These are phyloP conservation scores for Germaria angustata DNA, from an alignment of 2,888 invertebrate species.

Conservation along the genomic window DNA sequence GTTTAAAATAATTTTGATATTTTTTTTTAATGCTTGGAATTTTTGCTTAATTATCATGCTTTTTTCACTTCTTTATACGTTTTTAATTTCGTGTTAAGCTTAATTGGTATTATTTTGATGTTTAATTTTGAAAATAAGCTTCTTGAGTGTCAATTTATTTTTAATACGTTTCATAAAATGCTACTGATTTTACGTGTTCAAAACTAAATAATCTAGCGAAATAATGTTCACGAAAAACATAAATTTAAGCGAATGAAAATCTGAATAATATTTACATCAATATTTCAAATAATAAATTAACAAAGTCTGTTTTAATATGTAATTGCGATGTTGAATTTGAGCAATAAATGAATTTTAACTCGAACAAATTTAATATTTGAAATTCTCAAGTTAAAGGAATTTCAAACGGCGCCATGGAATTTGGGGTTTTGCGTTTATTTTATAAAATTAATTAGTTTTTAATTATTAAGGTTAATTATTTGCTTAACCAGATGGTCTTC, in stretches of 20 bases:
- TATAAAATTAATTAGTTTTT: too few relatives aligned
- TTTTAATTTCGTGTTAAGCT: conserved; percentile 9
- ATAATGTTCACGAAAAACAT: background rate
- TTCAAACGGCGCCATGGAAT: too few relatives aligned
- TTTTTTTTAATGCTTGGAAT: background rate
- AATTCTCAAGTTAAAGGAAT: too few relatives aligned
- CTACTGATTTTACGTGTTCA: conserved; percentile 50
- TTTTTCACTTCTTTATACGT: background rate
- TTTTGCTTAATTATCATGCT: conserved; percentile 1
- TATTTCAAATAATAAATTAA: conserved; percentile 14
- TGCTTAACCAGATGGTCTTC: too few relatives aligned
- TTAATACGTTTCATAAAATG: background rate
- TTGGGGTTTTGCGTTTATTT: too few relatives aligned
- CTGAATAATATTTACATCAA: conserved; percentile 4
- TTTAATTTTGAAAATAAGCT: background rate
- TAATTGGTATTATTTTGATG: background rate
- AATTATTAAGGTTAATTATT: too few relatives aligned
- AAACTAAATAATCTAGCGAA: background rate
- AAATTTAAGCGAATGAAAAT: background rate
- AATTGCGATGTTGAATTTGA: conserved; percentile 27
- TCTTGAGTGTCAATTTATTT: background rate
- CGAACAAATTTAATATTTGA: too few relatives aligned
- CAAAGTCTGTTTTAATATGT: conserved; percentile 19
- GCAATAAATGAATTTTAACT: too few relatives aligned
- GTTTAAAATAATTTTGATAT: background rate